These are phyloP conservation scores for Gymnobelideus leadbeateri DNA, from an alignment of 2,113 vertebrate species.

Conservation along the genomic window DNA sequence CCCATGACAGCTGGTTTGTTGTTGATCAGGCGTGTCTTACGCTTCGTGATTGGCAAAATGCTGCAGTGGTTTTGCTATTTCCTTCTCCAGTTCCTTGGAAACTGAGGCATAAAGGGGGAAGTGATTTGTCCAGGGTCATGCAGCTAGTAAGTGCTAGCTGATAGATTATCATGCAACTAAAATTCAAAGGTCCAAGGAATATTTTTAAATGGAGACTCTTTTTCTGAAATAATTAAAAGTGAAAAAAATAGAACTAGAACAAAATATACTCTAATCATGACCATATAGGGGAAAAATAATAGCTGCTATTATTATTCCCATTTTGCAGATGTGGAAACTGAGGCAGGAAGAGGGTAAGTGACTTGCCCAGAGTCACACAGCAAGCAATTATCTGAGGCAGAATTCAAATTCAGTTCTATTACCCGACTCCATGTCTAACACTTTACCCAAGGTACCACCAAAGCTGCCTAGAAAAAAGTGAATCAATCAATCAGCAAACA, in stretches of 20 bases:
- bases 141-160: background rate
- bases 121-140: background rate
- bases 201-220: background rate
- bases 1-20: background rate
- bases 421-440: background rate
- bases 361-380: background rate
- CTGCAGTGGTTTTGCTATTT: background rate
- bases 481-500: background rate
- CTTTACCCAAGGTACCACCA: background rate
- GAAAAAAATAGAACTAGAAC: background rate
- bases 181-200: background rate
- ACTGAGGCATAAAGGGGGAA: background rate
- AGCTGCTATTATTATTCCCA: background rate
- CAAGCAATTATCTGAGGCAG: background rate
- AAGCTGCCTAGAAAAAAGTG: background rate
- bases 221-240: background rate
- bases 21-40: background rate
- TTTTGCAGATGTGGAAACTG: background rate
- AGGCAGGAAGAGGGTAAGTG: background rate
- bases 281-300: background rate
- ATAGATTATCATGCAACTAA: background rate
- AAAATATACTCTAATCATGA: background rate
- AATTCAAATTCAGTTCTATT: background rate
- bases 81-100: background rate
- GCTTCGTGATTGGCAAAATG: background rate